A percentile compares a stretch with the other conserved stretches of the same genome.
Conservation (phyloP, 1,140 invertebrate genomes). For the Eubasilissa regina region DNA sequence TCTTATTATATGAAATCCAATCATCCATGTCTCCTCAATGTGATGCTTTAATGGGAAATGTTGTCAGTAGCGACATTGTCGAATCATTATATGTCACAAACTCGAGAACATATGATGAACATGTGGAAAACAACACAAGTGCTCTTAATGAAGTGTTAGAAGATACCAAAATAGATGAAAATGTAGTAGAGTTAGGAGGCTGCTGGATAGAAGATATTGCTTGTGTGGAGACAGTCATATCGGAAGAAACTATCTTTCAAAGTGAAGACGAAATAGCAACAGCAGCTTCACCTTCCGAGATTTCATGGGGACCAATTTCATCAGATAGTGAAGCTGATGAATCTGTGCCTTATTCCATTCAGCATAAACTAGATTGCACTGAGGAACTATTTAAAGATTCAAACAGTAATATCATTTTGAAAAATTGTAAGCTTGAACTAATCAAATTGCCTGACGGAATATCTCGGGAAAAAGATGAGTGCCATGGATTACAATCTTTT, state of each 20-base stretch:
- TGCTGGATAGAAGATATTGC: slow-evolving; percentile 69
- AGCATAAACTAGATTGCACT: slow-evolving; percentile 9
- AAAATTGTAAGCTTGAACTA: neutral
- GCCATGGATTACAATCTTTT: neutral
- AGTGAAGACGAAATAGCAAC: slow-evolving; percentile 30
- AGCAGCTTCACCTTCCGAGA: neutral
- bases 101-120: neutral
- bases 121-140: slow-evolving; percentile 9
- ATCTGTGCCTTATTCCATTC: slow-evolving; percentile 16
- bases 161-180: slow-evolving; percentile 44
- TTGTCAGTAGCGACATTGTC: neutral
- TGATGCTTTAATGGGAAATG: neutral
- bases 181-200: slow-evolving; percentile 56
- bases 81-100: neutral
- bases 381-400: slow-evolving; percentile 54
- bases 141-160: neutral
- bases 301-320: slow-evolving; percentile 25
- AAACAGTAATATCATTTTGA: slow-evolving; percentile 52
- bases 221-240: slow-evolving; percentile 69
- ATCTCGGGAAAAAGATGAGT: neutral
- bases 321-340: slow-evolving; percentile 17
- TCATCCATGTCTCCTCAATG: neutral
- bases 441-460: slow-evolving; percentile 4
- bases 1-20: slow-evolving; percentile 16
- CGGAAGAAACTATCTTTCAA: slow-evolving; percentile 62